Conservation (phyloP, 1,140 invertebrate genomes). For the Heterodera schachtii region DNA sequence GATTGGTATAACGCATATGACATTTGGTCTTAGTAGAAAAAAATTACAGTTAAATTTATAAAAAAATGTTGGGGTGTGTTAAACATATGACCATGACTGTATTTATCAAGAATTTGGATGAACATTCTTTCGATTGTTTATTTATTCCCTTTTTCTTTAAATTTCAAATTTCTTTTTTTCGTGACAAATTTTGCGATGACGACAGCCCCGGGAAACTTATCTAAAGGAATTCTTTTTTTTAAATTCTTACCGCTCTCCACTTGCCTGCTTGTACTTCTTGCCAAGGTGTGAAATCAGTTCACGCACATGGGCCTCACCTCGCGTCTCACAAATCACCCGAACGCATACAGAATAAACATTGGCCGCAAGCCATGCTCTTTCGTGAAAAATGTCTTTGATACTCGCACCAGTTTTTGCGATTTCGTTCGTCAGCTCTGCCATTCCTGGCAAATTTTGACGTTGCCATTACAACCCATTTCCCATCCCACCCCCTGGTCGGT, state of each 20-base stretch:
- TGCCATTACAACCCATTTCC: background rate
- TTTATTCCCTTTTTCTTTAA: background rate
- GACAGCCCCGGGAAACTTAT: background rate
- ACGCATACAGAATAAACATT: conserved; percentile 78
- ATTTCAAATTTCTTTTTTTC: background rate
- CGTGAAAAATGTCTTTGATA: conserved; percentile 91
- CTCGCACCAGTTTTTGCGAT: conserved; percentile 79
- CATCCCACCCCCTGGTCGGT: conserved; percentile 81
- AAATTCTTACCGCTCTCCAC: too few species aligned
- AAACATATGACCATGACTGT: too few species aligned
- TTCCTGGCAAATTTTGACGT: conserved; percentile 78
- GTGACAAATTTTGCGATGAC: background rate
- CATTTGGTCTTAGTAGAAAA: too few species aligned
- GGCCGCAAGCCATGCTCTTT: conserved; percentile 83
- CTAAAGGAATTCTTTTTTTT: background rate
- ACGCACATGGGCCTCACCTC: conserved; percentile 75
- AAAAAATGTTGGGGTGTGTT: too few species aligned
- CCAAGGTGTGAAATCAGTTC: conserved; percentile 48
- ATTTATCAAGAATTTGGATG: too few species aligned
- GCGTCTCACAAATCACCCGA: conserved; percentile 82
- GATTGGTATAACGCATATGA: too few species aligned
- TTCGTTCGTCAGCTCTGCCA: conserved; percentile 80
- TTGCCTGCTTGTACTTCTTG: conserved; percentile 55
- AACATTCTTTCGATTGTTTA: too few species aligned
- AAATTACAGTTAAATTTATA: too few species aligned